A percentile compares a stretch with the other conserved stretches of the same genome.
These are phyloP conservation scores for Cebus imitator DNA, from an alignment of 2,113 vertebrate genomes.

Conservation along the genomic window DNA sequence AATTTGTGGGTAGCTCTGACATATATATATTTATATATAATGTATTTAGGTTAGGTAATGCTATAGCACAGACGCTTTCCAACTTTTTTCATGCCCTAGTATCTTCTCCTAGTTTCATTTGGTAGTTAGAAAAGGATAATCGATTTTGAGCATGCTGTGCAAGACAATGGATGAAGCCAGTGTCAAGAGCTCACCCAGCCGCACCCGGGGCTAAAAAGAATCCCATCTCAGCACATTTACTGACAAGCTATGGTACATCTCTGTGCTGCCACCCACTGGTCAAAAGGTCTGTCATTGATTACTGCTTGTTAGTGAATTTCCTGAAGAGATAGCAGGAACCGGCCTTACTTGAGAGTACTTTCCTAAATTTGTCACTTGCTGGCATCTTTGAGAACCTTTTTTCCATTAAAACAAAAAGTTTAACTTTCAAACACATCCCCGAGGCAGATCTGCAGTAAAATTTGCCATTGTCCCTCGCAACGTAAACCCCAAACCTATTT, in stretches of 20 bases:
- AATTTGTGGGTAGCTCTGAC: not conserved
- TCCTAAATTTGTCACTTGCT: not conserved
- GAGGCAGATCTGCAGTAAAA: not conserved
- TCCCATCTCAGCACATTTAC: not conserved
- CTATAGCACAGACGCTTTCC: not conserved
- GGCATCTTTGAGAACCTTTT: not conserved
- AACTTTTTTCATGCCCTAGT: not conserved
- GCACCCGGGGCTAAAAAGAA: too few species aligned
- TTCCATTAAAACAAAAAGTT: not conserved
- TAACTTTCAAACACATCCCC: not conserved
- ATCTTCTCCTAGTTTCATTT: not conserved
- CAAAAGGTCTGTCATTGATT: not conserved
- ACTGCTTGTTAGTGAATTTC: not conserved
- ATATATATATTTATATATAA: too few species aligned
- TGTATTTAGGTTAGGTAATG: not conserved
- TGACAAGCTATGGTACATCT: not conserved
- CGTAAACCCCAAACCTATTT: not conserved
- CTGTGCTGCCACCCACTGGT: not conserved
- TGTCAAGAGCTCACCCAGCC: not conserved
- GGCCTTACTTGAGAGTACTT: not conserved
- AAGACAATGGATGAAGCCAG: not conserved
- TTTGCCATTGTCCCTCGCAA: not conserved
- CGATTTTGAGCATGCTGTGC: not conserved
- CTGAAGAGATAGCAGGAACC: not conserved
- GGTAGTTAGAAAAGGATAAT: not conserved